Conservation (phyloP, 1,140 invertebrate species). For the Drusus annulatus region DNA sequence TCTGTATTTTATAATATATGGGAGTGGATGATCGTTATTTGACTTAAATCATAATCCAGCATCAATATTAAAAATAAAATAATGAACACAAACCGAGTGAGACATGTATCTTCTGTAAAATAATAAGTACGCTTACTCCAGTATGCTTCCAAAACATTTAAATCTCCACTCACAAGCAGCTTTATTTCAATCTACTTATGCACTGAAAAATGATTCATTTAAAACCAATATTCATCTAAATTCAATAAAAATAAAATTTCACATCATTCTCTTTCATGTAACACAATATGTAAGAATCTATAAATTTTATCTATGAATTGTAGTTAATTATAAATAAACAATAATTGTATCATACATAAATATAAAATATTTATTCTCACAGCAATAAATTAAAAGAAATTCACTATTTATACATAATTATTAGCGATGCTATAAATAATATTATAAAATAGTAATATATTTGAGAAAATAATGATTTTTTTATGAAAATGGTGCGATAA, state of each 20-base stretch:
- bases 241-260: conserved; percentile 5
- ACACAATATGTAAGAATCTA: not conserved
- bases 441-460: conserved; percentile 40
- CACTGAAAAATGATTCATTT: not conserved
- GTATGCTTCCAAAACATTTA: conserved; percentile 11
- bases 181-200: not conserved
- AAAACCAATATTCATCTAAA: not conserved
- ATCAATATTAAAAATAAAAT: conserved; percentile 1
- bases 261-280: not conserved
- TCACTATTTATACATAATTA: conserved; percentile 54
- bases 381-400: conserved; percentile 57
- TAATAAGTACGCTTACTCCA: not conserved
- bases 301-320: conserved; percentile 1
- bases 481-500: conserved; percentile 54
- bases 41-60: too few species aligned
- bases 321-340: conserved; percentile 10
- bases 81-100: too few species aligned
- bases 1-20: too few species aligned
- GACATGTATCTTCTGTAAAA: not conserved
- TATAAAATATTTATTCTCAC: conserved; percentile 55
- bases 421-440: conserved; percentile 38
- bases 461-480: conserved; percentile 48
- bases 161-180: not conserved
- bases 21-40: too few species aligned
- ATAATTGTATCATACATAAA: conserved; percentile 35